Evolutionary conservation across 2,888 invertebrate genomes (phyloP).

Genomic region (Eupelmus urozonus): DNA sequence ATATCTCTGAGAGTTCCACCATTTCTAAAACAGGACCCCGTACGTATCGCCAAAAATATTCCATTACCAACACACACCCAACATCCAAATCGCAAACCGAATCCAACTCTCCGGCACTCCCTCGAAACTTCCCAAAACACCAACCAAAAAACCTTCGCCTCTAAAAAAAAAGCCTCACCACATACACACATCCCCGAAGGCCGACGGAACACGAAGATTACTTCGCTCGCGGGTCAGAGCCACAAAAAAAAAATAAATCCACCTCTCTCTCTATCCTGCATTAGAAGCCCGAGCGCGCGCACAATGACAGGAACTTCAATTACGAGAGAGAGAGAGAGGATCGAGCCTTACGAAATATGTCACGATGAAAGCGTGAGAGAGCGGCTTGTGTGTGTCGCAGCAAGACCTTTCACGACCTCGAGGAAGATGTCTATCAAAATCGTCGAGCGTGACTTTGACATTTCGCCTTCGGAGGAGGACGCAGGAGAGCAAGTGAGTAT

Average conservation of each 20-base stretch:
- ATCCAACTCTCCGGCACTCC: background rate
- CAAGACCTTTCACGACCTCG: constrained; percentile 59
- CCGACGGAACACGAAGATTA: constrained; percentile 52
- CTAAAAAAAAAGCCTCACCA: background rate
- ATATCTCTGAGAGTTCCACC: too few species aligned
- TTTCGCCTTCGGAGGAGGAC: constrained; percentile 43
- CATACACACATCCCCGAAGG: constrained; percentile 29
- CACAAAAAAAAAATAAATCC: background rate
- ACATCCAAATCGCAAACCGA: too few species aligned
- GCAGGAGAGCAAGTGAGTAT: background rate
- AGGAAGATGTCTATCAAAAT: constrained; percentile 61
- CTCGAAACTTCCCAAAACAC: background rate
- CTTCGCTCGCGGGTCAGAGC: constrained; percentile 37
- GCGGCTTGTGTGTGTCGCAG: constrained; percentile 19
- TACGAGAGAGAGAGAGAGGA: constrained; percentile 37
- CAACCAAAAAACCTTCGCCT: background rate
- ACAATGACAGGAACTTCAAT: constrained; percentile 61
- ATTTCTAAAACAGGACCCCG: too few species aligned
- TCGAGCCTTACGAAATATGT: constrained; percentile 59
- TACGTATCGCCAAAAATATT: too few species aligned
- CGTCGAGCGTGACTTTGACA: constrained; percentile 60
- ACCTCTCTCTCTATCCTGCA: constrained; percentile 2
- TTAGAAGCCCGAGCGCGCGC: constrained; percentile 41
- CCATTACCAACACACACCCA: too few species aligned
- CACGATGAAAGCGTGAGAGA: constrained; percentile 60